Base-by-base conservation (phyloP, 2,113 vertebrate species). In the Polyodon spathula region DNA sequence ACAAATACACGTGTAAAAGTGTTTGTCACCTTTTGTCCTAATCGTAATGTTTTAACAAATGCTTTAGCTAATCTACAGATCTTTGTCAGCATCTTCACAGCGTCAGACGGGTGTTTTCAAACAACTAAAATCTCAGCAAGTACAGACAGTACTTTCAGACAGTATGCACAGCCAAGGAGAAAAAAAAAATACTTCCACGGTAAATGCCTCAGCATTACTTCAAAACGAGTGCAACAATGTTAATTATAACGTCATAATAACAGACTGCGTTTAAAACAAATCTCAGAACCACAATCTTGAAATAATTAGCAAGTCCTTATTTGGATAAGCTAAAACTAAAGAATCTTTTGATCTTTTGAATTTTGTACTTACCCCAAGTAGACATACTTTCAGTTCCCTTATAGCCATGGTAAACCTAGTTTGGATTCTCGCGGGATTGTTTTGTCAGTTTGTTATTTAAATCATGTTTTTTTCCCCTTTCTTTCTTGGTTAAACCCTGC, bases 361-460 rank as follows among this genome's bases (percentile, higher is more conserved):
- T 58, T 70, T 74, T 59, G 61, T 56, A 93, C 93, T 97, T 81
- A 97, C 95, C 88, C 93, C 93, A 50, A 97, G 85, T 73, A 97
- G 93, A 67, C 94, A 97, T 61, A 97, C 93, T 92, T 97, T 97
- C 60, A 97, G 88, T 84, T 96, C 93, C 69, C 93, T 82, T 71
- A 97, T 96, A 63, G 93, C 81, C 87, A 89, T 88, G 40, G 6
- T 70, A 58, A 61, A 4, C 56, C 58, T 65, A n/a, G 4, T 5
- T 48, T 44, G 53, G 14, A 60, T 50, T 55, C 61, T 63, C 57
- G 62, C 54, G 64, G 62, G 78, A 81, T 66, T 63, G 67, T 63
- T 27, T 65, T 56, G 40, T 16, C 43, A 27, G 27, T 27, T 27
- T 27, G 27, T 27, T 27, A 2, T 27, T 27, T 27, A 27, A 27